These are phyloP conservation scores for Pogonocherus hispidulus DNA, from an alignment of 2,888 invertebrate genomes.

Conservation along the genomic window DNA sequence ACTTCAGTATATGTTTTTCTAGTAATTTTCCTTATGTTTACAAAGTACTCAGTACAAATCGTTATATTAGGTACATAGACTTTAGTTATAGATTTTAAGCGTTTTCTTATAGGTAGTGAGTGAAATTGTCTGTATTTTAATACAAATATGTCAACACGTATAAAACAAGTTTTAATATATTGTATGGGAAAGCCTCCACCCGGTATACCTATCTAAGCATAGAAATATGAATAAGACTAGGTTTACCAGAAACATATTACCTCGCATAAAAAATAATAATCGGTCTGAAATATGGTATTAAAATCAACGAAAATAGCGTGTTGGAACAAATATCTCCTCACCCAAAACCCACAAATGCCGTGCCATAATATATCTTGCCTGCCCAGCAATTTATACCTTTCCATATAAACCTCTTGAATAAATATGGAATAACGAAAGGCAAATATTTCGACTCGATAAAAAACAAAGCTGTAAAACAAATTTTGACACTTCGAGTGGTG, in stretches of 20 bases:
- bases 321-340: conserved; percentile 4
- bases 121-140: no score
- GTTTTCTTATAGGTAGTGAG: no score
- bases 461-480: conserved; percentile 16
- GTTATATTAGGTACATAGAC: no score
- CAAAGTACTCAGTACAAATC: no score
- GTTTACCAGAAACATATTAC: not conserved
- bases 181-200: no score
- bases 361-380: conserved; percentile 2
- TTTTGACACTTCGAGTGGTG: conserved; percentile 19
- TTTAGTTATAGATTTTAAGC: no score
- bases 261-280: not conserved
- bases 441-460: conserved; percentile 1
- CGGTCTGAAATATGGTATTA: not conserved
- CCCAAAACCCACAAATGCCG: not conserved
- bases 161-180: no score
- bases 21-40: no score
- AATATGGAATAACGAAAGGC: conserved; percentile 13
- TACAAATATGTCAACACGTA: no score
- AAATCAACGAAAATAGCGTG: not conserved
- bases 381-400: conserved; percentile 14
- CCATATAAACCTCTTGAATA: conserved; percentile 12
- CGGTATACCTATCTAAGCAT: no score
- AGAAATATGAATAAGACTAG: no score
- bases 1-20: no score